Conservation (phyloP, 2,888 invertebrate genomes). For the Agriotes lineatus region DNA sequence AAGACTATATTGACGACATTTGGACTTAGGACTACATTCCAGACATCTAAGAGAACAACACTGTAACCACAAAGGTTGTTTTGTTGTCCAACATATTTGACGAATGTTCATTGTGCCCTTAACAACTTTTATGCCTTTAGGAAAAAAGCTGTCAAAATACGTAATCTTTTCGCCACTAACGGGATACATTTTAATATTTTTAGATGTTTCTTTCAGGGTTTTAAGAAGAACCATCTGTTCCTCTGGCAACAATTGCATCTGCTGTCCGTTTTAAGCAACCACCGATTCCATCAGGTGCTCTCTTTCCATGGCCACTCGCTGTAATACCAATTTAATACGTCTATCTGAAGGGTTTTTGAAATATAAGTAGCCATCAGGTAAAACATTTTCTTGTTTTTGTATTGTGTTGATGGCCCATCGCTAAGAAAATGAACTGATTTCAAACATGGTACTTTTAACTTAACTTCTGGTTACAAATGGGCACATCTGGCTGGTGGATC, state of each 20-base stretch:
- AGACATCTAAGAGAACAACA: too few relatives aligned
- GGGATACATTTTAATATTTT: too few relatives aligned
- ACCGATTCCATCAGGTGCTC: slow-evolving; percentile 57
- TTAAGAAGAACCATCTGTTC: too few relatives aligned
- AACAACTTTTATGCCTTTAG: too few relatives aligned
- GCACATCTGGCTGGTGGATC: slow-evolving; percentile 61
- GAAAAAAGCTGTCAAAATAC: too few relatives aligned
- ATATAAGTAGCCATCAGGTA: slow-evolving; percentile 47
- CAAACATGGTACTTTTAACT: slow-evolving; percentile 37
- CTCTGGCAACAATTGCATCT: slow-evolving; percentile 52
- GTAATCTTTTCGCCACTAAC: too few relatives aligned
- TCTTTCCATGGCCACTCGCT: slow-evolving; percentile 59
- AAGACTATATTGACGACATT: too few relatives aligned
- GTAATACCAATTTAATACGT: slow-evolving; percentile 50
- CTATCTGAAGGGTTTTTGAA: slow-evolving; percentile 57
- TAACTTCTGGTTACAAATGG: slow-evolving; percentile 56
- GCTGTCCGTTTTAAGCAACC: slow-evolving; percentile 54
- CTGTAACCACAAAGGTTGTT: too few relatives aligned
- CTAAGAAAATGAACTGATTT: slow-evolving; percentile 1
- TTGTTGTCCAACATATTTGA: background rate
- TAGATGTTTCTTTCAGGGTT: too few relatives aligned
- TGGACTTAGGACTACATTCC: too few relatives aligned
- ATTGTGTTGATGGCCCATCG: background rate
- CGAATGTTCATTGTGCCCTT: slow-evolving; percentile 7
- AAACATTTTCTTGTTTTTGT: slow-evolving; percentile 2